Conservation (phyloP, 1,140 invertebrate genomes). For the Arion vulgaris region DNA sequence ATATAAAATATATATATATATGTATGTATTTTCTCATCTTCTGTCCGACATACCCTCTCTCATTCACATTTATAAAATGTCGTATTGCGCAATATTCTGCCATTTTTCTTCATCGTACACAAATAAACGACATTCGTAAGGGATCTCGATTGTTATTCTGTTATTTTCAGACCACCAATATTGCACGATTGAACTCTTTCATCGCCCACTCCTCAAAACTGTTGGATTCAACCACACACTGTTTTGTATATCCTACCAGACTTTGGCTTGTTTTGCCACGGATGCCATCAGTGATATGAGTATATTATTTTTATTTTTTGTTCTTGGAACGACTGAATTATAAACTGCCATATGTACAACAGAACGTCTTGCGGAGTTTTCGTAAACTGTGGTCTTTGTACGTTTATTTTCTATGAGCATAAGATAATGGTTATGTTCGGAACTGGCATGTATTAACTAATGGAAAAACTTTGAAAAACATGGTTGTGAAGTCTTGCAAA, state of each 20-base stretch:
- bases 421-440: background rate
- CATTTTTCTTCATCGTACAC: background rate
- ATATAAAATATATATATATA: no score
- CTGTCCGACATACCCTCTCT: no score
- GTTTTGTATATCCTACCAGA: background rate
- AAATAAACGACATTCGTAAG: background rate
- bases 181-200: background rate
- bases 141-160: background rate
- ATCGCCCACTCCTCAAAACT: background rate
- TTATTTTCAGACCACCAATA: background rate
- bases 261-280: background rate
- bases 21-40: no score
- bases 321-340: background rate
- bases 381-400: conserved; percentile 4
- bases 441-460: no score
- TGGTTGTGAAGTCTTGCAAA: no score
- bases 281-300: background rate
- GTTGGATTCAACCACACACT: background rate
- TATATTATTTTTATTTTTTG: conserved; percentile 2
- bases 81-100: background rate
- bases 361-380: background rate
- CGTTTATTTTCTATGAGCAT: background rate
- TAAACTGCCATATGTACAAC: background rate
- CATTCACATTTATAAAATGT: no score
- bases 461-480: no score